Evolutionary conservation across 2,888 invertebrate species (phyloP), one percentile per base, ranked within the genome.

Genomic region (Marasmarcha lunaedactyla): DNA sequence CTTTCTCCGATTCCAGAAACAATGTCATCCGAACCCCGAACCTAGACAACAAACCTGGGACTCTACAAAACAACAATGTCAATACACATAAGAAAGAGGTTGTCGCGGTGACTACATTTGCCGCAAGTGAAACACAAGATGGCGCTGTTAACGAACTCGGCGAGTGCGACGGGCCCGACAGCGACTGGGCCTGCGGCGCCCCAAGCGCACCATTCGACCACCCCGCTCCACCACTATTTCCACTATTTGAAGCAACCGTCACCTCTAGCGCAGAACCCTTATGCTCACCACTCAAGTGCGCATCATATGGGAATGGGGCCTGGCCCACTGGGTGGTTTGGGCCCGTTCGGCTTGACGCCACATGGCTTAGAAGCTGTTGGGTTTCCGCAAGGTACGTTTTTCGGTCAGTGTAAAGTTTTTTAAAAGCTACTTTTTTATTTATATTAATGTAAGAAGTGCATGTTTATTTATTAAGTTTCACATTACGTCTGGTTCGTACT

Each of bases 201-300:
- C 0, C 79, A 77, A 47, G 76, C 78, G 33, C 83, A 74, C 46
- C 78, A 86, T 45, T 71, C 87, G 2, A 71, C 86, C 44, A 86
- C 87, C 42, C 85, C 85, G 2, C 64, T 81, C 2, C 84, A 83
- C 41, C 84, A 85, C 52, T 86, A 84, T 56, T 86, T 86, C 59
- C 86, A 85, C 42, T 87, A 87, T 49, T 65, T 86, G 56, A 86
- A 85, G 62, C 85, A 84, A 54, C 86, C 86, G 34, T 78, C 78
- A 43, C 84, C 85, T 36, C 54, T 85, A 15, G 69, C 83, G 1
- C 83, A 77, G 61, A 84, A 74, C 48, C 85, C 77, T 1, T 84
- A 76, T 53, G 84, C 71, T 35, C 84, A 74, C 46, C 81, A 74
- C 46, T 68, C 78, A 15, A 69, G 81, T 50, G 73, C 84, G 5